These are phyloP conservation scores for Laterallus jamaicensis DNA, from an alignment of 2,113 vertebrate genomes.

Conservation along the genomic window DNA sequence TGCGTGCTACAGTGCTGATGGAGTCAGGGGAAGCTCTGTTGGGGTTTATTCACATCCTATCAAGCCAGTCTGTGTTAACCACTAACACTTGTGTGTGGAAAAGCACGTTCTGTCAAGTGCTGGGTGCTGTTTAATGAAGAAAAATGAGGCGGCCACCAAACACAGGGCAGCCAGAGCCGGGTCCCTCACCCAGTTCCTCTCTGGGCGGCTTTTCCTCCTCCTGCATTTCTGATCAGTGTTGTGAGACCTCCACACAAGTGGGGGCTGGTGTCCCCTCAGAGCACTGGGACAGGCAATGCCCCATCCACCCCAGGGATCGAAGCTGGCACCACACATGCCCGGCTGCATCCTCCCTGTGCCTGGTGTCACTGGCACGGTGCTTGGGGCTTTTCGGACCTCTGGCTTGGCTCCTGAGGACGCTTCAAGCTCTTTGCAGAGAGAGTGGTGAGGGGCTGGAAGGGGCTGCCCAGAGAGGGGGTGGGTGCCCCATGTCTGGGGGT, in stretches of 20 bases:
- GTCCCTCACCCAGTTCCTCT: not conserved
- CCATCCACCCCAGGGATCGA: not conserved
- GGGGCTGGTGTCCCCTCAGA: rapidly evolving
- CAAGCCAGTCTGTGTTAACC: not conserved
- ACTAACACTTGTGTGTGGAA: rapidly evolving
- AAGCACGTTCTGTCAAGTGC: not conserved
- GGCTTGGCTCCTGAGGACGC: not conserved
- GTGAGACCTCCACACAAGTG: not conserved
- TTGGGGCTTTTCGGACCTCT: rapidly evolving
- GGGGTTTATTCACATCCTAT: not conserved
- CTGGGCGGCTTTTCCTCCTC: not conserved
- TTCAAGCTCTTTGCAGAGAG: not conserved
- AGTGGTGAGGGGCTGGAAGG: too few relatives aligned
- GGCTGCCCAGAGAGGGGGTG: too few relatives aligned
- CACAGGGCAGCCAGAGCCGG: not conserved
- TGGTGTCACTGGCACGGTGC: rapidly evolving
- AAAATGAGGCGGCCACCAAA: not conserved
- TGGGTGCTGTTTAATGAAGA: not conserved
- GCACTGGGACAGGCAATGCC: rapidly evolving
- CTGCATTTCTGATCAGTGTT: rapidly evolving
- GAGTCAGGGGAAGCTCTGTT: not conserved
- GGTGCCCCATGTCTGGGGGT: too few relatives aligned
- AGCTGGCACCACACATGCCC: rapidly evolving
- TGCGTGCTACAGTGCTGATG: not conserved
- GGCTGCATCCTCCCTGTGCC: rapidly evolving